Evolutionary conservation across 2,888 invertebrate species (phyloP), one percentile per base, ranked within the genome.

Genomic region (Meiosimyza platycephala): DNA sequence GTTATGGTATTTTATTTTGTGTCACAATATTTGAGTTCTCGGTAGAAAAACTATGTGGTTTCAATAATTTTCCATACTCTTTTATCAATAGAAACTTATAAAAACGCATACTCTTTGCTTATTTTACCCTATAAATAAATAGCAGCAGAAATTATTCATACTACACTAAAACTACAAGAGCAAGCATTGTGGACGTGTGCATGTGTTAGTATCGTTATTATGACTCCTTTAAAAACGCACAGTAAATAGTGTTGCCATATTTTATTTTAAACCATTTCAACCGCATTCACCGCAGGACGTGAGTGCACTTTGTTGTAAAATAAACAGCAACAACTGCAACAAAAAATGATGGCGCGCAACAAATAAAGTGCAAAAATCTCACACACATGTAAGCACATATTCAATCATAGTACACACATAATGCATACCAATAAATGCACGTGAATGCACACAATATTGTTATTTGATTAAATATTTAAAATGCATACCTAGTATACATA

Each of bases 191-290:
- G 54, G 64, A 47, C 12, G 28, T 71, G 33, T 70, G 63, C 66
- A 55, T 72, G 60, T 66, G 70, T 55, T 13, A 72, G 52, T 73
- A 54, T 59, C 22, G 63, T 13, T 52, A 50, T 64, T 40, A 40
- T 40, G 40, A 6, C 40, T 40, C 9, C 40, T 1, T 40, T 40
- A 7, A 40, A 40, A 40, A 40, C 40, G 40, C 40, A 11, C 28
- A 15, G 60, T 33, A 60, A 60, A 60, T 15, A 40, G 33, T 12
- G 15, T n/a, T 54, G 54, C 55, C 28, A 54, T 66, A 66, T 66
- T 66, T 55, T 66, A 76, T 83, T 84, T 80, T 79, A 80, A 79
- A 74, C 81, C 80, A 80, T 83, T 80, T 81, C 80, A 79, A 84
- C 83, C 84, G 79, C 83, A 83, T 77, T 77, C 79, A 72, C 78